phyloP scores from a whole-genome alignment of 2,113 vertebrate genomes.

The Brienomyrus brachyistius region DNA sequence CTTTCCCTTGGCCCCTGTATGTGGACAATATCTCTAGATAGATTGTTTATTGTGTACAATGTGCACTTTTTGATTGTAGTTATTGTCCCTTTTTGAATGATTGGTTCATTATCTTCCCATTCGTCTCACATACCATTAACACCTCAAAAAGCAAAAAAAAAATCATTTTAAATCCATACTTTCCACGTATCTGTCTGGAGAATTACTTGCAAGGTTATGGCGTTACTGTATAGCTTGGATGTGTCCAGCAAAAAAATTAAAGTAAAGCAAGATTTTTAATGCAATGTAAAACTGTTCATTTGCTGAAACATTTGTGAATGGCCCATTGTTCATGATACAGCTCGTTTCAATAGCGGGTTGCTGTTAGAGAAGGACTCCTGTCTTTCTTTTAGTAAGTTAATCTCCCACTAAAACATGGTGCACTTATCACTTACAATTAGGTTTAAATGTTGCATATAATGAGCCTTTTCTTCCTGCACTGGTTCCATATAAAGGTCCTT shows the following conservation, averaged over 20 bases:
- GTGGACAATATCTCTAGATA: not conserved
- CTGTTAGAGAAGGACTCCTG: conserved; percentile 2
- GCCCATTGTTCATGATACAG: not conserved
- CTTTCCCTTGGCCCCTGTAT: not conserved
- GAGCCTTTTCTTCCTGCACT: conserved; percentile 29
- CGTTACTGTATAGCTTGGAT: not conserved
- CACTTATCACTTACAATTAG: conserved; percentile 37
- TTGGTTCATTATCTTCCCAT: not conserved
- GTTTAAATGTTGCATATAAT: conserved; percentile 28
- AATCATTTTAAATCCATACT: not conserved
- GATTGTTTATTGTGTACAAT: not conserved
- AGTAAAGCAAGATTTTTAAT: not conserved
- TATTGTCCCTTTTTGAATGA: not conserved
- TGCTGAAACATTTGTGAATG: not conserved
- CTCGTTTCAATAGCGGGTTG: not conserved
- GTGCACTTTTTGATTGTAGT: not conserved
- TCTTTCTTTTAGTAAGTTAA: conserved; percentile 36
- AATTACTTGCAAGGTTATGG: not conserved
- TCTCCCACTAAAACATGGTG: conserved; percentile 27
- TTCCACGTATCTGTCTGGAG: not conserved
- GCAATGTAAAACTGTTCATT: not conserved
- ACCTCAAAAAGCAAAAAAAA: not conserved
- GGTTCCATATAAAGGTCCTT: conserved; percentile 18
- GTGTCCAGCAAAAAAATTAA: not conserved
- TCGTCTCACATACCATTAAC: not conserved